Evolutionary conservation across 2,888 invertebrate genomes (phyloP).

Genomic region (Lithophane leautieri): DNA sequence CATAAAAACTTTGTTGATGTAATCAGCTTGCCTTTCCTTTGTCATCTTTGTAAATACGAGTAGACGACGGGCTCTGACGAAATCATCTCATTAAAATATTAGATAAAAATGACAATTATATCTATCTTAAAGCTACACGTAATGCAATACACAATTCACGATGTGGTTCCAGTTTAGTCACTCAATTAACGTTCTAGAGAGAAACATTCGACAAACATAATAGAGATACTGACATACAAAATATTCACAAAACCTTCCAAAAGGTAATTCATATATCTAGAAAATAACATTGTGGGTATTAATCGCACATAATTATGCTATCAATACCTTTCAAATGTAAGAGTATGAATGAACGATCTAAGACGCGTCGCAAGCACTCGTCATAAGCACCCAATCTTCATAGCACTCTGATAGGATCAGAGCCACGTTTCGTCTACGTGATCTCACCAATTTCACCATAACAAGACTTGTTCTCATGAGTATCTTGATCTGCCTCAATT

Average conservation of each 20-base stretch:
- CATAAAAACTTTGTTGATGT: conserved; percentile 64
- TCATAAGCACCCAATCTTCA: conserved; percentile 76
- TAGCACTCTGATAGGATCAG: conserved; percentile 77
- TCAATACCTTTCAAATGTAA: conserved; percentile 17
- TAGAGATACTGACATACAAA: not conserved
- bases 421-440: conserved; percentile 84
- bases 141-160: conserved; percentile 2
- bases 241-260: no score
- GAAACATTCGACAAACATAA: not conserved
- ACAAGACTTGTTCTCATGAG: conserved; percentile 88
- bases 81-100: conserved; percentile 56
- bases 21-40: conserved; percentile 63
- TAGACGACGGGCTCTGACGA: conserved; percentile 48
- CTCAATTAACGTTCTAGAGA: conserved; percentile 1
- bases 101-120: conserved; percentile 38
- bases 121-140: conserved; percentile 6
- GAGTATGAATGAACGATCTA: conserved; percentile 29
- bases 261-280: not conserved
- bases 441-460: conserved; percentile 82
- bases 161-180: conserved; percentile 8
- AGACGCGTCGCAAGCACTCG: conserved; percentile 43
- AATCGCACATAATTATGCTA: not conserved
- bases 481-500: conserved; percentile 67
- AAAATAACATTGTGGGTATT: not conserved
- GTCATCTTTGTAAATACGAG: conserved; percentile 53